Evolutionary conservation across 2,113 vertebrate genomes (phyloP).

Genomic region (Cinclus mexicanus): DNA sequence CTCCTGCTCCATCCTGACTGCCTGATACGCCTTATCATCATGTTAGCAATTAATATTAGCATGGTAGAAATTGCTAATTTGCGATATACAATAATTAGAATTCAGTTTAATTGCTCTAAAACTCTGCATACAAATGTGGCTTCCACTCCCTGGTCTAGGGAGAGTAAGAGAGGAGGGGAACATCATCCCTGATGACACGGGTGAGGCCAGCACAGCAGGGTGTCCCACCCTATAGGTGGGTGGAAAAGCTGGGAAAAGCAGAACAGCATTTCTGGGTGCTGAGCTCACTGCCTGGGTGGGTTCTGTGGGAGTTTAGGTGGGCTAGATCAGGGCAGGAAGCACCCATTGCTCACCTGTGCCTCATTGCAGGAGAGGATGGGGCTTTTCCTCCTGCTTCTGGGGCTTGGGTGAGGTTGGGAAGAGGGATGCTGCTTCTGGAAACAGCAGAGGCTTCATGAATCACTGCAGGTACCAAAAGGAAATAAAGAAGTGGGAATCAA

Average conservation of each 20-base stretch:
- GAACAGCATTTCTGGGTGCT: neutral
- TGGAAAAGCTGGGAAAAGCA: neutral
- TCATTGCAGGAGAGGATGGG: neutral
- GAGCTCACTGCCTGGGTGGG: neutral
- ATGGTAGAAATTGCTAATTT: conserved; percentile 30
- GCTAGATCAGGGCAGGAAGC: neutral
- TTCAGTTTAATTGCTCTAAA: conserved; percentile 29
- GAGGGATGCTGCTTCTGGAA: neutral
- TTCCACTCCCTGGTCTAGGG: neutral
- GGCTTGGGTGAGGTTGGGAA: accelerated
- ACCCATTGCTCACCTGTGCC: accelerated
- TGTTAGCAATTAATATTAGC: conserved; percentile 56
- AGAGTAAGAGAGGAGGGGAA: neutral
- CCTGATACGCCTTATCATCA: neutral
- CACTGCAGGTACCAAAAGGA: neutral
- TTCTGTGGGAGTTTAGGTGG: neutral
- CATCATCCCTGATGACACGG: neutral
- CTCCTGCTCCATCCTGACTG: neutral
- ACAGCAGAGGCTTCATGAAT: neutral
- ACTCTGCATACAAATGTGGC: neutral
- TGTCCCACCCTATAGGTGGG: neutral
- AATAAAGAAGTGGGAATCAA: neutral
- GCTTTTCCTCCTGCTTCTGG: neutral
- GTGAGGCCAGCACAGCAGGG: neutral
- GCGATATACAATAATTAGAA: conserved; percentile 44